A percentile compares a stretch with the other conserved stretches of the same genome.
Conservation (phyloP, 2,113 vertebrate species). For the Dendropsophus ebraccatus region DNA sequence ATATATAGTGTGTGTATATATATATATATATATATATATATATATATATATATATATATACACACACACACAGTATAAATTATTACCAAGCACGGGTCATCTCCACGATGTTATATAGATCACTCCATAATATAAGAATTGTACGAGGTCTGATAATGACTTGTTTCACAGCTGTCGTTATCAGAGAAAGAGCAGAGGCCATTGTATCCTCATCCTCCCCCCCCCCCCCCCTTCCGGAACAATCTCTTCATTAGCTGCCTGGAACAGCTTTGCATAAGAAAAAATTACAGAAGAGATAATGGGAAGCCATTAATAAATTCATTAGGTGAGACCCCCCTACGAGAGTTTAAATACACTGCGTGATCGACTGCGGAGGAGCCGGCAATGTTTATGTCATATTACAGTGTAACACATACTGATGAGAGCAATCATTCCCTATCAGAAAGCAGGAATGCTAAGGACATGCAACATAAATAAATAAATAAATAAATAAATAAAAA, state of each 20-base stretch:
- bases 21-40: no score
- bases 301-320: constrained; percentile 61
- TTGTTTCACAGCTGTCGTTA: background rate
- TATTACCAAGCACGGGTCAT: no score
- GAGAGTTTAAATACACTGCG: constrained; percentile 58
- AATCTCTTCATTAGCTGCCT: background rate
- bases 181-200: background rate
- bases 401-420: constrained; percentile 55
- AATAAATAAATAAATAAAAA: no score
- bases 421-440: constrained; percentile 33
- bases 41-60: no score
- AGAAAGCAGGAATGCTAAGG: background rate
- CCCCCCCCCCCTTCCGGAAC: background rate
- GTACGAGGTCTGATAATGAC: background rate
- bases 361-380: constrained; percentile 58
- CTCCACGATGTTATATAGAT: no score
- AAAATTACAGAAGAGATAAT: constrained; percentile 41
- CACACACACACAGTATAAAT: no score
- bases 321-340: constrained; percentile 52
- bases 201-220: background rate
- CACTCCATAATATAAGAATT: no score
- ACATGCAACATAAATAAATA: background rate
- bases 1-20: no score
- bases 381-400: constrained; percentile 60
- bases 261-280: background rate